These are phyloP conservation scores for Drosophila aff. DNA, from an alignment of 1,140 invertebrate genomes.

Conservation along the genomic window DNA sequence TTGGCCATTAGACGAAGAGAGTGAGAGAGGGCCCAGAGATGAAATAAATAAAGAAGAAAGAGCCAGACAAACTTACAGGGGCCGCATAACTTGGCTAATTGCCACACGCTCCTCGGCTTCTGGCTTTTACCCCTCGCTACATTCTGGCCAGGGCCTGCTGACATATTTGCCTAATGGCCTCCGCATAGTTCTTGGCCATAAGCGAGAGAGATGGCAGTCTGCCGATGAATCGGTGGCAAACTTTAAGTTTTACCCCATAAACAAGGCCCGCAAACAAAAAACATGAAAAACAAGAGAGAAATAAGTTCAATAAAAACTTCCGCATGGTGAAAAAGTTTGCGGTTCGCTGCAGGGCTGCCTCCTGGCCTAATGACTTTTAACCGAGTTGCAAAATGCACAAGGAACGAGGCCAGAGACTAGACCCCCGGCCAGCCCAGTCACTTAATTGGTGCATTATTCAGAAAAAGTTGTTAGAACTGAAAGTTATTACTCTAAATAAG, in stretches of 20 bases:
- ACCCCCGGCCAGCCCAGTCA: constrained; percentile 6
- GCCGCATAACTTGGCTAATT: constrained; percentile 80
- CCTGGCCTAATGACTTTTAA: constrained; percentile 78
- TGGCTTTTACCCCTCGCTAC: constrained; percentile 14
- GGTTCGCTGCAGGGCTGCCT: constrained; percentile 36
- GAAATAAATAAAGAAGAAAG: constrained; percentile 40
- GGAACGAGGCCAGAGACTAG: constrained; percentile 21
- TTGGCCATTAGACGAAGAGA: constrained; percentile 36
- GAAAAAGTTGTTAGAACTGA: constrained; percentile 56
- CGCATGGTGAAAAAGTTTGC: constrained; percentile 64
- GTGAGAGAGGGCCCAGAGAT: constrained; percentile 6
- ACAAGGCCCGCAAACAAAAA: constrained; percentile 33
- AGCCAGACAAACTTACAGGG: constrained; percentile 30
- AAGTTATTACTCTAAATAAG: constrained; percentile 65
- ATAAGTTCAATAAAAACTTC: constrained; percentile 76
- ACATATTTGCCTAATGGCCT: constrained; percentile 82
- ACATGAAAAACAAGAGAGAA: constrained; percentile 14
- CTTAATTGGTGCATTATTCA: constrained; percentile 73
- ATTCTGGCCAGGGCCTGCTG: constrained; percentile 49
- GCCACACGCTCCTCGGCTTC: constrained; percentile 63
- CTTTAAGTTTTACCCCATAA: constrained; percentile 70
- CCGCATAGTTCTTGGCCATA: constrained; percentile 63
- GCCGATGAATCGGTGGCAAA: constrained; percentile 46
- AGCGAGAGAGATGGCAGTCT: constrained; percentile 17
- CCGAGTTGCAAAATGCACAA: constrained; percentile 69